These are phyloP conservation scores for Magallana angulata DNA, from an alignment of 1,140 invertebrate species.

Conservation along the genomic window DNA sequence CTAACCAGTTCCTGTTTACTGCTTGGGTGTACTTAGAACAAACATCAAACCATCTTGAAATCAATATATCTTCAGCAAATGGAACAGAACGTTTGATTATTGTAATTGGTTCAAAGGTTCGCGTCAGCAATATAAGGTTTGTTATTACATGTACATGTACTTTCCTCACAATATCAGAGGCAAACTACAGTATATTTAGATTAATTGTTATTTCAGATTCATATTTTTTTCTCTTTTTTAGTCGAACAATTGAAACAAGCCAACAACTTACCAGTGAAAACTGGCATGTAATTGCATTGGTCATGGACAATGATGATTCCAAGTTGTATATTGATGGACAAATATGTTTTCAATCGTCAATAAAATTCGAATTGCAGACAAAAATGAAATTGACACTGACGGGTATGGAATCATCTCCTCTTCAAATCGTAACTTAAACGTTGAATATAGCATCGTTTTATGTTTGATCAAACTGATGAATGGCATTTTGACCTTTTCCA, in stretches of 20 bases:
- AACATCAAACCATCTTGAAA: not conserved
- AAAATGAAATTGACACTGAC: too few species aligned
- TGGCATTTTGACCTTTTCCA: too few species aligned
- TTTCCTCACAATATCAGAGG: too few species aligned
- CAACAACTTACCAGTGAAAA: not conserved
- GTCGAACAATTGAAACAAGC: not conserved
- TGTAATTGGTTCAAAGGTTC: not conserved
- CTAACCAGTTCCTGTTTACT: not conserved
- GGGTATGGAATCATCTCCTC: too few species aligned
- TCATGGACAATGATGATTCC: not conserved
- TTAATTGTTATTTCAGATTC: not conserved
- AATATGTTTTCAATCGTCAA: not conserved
- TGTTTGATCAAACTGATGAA: too few species aligned
- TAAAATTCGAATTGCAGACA: too few species aligned
- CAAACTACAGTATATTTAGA: too few species aligned
- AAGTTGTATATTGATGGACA: not conserved
- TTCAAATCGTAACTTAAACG: too few species aligned
- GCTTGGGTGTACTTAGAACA: not conserved
- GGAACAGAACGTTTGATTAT: not conserved
- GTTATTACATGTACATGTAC: not conserved
- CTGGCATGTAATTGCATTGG: not conserved
- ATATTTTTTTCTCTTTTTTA: not conserved
- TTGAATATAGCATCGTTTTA: too few species aligned
- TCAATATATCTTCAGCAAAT: not conserved
- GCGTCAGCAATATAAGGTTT: not conserved